Evolutionary conservation across 2,888 invertebrate species (phyloP), one percentile per base, ranked within the genome.

Genomic region (Xylophagus ater): DNA sequence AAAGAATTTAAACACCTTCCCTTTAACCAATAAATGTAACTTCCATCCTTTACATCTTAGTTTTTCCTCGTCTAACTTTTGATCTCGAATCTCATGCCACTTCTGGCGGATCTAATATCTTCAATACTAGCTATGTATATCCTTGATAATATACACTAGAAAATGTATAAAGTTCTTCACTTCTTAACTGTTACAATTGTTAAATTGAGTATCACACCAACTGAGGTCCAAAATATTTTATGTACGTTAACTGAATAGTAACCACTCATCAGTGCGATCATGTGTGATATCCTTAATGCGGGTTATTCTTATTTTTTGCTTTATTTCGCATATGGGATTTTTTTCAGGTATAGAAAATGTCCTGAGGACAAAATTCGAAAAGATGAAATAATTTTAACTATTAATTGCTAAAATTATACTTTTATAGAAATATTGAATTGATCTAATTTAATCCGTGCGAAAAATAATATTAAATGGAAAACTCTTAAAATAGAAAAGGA

Each of bases 101-200:
- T 24, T 26, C 35, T 36, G 12, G 24, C 35, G n/a, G n/a, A n/a
- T n/a, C n/a, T n/a, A n/a, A n/a, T n/a, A n/a, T n/a, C n/a, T n/a
- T n/a, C n/a, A n/a, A n/a, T n/a, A n/a, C n/a, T n/a, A n/a, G n/a
- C n/a, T n/a, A n/a, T n/a, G n/a, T 36, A 28, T 26, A 28, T 28
- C 28, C 28, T 36, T 28, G 20, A 36, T 36, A 28, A 28, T 13
- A 28, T 26, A 36, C 35, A 36, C 35, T 36, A 9, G 17, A 28
- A 36, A 36, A 28, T 36, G 42, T 31, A 24, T 20, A 23, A 39
- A 35, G 38, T 35, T 32, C 42, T 42, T 42, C 39, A 35, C 28
- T 32, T 42, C 28, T 42, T 39, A 42, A 42, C 42, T 42, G 39
- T 42, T 39, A 35, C 38, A 26, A 42, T 42, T 42, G 42, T 42